Base-by-base conservation (phyloP, 2,113 vertebrate genomes). In the Gopherus evgoodei region DNA sequence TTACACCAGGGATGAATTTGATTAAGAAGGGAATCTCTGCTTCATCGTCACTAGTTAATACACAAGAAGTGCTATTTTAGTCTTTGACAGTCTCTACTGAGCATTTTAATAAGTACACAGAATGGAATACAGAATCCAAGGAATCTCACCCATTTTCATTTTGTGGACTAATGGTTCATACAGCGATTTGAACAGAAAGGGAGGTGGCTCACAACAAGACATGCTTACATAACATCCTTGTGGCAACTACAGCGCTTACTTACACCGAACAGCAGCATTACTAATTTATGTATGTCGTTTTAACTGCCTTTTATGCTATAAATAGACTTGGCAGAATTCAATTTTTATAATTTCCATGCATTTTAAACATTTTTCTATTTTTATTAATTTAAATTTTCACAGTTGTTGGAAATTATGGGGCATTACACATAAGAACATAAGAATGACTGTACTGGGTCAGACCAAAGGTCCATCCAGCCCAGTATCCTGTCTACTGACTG, bases 241-340 rank as follows among this genome's bases (percentile, higher is more conserved):
- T 22, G 44, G 17, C 16, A 35, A 10, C 53, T 42, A n/a, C 47
- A 50, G 12, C 25, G 19, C 49, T 56, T 80, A 44, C 86, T 19
- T 1, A 12, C 1, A 3, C 56, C 7, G 0, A 17, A 0, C 65
- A 19, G 87, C 57, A 7, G 0, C 0, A 80, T 8, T 47, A 8
- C 29, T 21, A 19, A 65, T 27, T 27, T 72, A 44, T 82, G 25
- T 29, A 54, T 81, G 21, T 14, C 22, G 42, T 35, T 84, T n/a
- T 53, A 85, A 25, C 5, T 44, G 29, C 65, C 11, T 42, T 57
- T 22, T 44, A 16, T 86, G 57, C 57, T 81, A 21, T 69, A 38
- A 69, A 9, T 38, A 22, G 35, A 72, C 19, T 72, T 72, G 65
- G 65, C 19, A 85, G 29, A 27, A 84, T 90, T 27, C 25, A 79